These are phyloP conservation scores for Chascanopsetta lugubris DNA, from an alignment of 2,113 vertebrate species.

Conservation along the genomic window DNA sequence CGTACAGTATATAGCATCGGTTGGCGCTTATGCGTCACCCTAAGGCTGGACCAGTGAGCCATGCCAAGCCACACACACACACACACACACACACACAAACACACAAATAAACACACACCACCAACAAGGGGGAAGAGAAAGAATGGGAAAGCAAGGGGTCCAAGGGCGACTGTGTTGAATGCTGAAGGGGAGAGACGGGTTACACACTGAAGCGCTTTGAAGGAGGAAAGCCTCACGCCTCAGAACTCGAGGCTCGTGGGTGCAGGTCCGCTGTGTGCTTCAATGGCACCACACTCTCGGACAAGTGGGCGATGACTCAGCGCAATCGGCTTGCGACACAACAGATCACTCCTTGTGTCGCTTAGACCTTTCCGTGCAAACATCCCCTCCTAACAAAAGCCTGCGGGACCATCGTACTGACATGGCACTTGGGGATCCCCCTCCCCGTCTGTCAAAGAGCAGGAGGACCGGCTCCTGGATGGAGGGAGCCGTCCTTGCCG, in stretches of 20 bases:
- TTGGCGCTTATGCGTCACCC: constrained; percentile 52
- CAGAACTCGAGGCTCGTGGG: constrained; percentile 59
- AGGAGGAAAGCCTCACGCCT: constrained; percentile 44
- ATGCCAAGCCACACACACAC: constrained; percentile 30
- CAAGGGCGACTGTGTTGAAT: constrained; percentile 38
- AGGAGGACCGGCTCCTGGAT: constrained; percentile 11
- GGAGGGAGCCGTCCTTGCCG: constrained; percentile 28
- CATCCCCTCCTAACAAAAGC: too few relatives aligned
- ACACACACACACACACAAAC: constrained; percentile 29
- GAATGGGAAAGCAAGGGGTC: constrained; percentile 42
- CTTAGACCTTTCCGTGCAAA: too few relatives aligned
- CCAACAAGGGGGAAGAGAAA: constrained; percentile 16
- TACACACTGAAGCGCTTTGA: constrained; percentile 13
- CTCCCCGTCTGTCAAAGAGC: constrained; percentile 6
- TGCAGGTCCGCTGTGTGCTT: constrained; percentile 21
- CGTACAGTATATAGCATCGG: constrained; percentile 57
- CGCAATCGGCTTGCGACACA: constrained; percentile 30
- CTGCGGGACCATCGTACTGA: not conserved
- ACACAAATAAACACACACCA: constrained; percentile 9
- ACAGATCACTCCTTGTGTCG: constrained; percentile 22
- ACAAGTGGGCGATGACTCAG: constrained; percentile 42
- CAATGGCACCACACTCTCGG: constrained; percentile 35
- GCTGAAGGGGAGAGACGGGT: not conserved
- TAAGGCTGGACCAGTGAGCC: constrained; percentile 46
- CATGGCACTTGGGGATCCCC: constrained; percentile 11